Base-by-base conservation (phyloP, 2,797 vertebrate species). In the Diplodus sargus region DNA sequence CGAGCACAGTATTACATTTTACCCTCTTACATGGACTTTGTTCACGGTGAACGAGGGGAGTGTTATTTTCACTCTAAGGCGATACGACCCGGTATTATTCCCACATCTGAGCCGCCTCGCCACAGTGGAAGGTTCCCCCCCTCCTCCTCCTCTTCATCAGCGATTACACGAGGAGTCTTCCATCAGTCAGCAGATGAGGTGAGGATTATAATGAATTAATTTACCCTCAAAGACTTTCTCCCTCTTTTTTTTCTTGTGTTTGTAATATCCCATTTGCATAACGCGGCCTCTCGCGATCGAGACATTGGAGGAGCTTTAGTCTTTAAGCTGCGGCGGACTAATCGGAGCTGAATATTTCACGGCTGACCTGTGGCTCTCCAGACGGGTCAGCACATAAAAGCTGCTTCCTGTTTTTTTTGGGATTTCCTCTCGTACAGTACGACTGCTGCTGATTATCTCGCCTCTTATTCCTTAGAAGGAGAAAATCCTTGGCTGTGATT, bases 151-250 rank as follows among this genome's bases (percentile, higher is more conserved):
- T 28, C 28, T 28, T 9, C 76, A 77, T 76, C 83, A 85, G 85
- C 79, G 68, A 84, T 88, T 84, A 89, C 82, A 87, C 39, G 14
- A 85, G 73, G 48, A 78, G 82, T 71, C 85, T 71, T 80, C 85
- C 87, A 82, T 86, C 90, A 83, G 85, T 51, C 83, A 78, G 87
- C 85, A 74, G 85, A 86, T 77, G 84, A 90, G 86, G 82, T 88
- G 85, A 79, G 70, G 74, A 89, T 83, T 68, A 85, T 79, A 91
- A 88, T 87, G 84, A 85, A 87, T 88, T 78, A n/a, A 83, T 87
- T 90, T 86, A 84, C 70, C 87, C 87, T 88, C 76, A 45, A 78
- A 84, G 71, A 77, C 85, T 85, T 83, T 81, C 74, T 83, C 25
- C 25, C 25, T 81, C 77, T 66, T 48, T 7, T 72, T 28, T 28